These are phyloP conservation scores for Pandion haliaetus DNA, from an alignment of 2,113 vertebrate species.

Conservation along the genomic window DNA sequence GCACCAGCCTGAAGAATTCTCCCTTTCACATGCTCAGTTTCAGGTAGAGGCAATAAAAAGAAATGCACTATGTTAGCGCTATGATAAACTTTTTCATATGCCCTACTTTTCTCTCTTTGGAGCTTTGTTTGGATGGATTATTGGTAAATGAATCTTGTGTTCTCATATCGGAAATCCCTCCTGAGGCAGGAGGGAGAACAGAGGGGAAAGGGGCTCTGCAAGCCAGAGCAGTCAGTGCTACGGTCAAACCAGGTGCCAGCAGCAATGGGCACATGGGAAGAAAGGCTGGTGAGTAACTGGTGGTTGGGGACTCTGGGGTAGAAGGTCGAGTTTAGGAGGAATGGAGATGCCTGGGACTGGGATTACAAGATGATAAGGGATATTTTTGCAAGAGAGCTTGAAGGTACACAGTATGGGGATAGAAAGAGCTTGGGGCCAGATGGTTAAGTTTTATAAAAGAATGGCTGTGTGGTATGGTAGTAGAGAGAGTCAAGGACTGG, in stretches of 20 bases:
- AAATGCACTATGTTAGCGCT: accelerated
- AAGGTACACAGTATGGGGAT: not conserved
- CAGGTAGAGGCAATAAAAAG: not conserved
- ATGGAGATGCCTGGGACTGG: not conserved
- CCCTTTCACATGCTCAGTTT: accelerated
- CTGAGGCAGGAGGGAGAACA: not conserved
- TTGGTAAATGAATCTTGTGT: not conserved
- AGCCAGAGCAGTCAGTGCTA: not conserved
- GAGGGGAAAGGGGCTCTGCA: not conserved
- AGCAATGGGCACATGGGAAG: not conserved
- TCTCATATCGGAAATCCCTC: not conserved
- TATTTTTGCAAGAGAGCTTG: not conserved
- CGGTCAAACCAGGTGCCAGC: not conserved
- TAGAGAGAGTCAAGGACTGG: not conserved
- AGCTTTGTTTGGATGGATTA: not conserved
- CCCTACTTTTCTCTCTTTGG: not conserved
- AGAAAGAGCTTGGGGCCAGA: not conserved
- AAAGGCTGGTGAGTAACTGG: not conserved
- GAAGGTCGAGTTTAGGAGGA: not conserved
- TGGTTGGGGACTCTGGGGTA: not conserved
- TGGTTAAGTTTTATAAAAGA: not conserved
- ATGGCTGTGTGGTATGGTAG: not conserved
- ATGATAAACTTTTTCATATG: not conserved
- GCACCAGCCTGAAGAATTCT: not conserved
- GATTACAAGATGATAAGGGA: not conserved